phyloP scores from a whole-genome alignment of 1,140 invertebrate genomes.

The Papilio helenus region DNA sequence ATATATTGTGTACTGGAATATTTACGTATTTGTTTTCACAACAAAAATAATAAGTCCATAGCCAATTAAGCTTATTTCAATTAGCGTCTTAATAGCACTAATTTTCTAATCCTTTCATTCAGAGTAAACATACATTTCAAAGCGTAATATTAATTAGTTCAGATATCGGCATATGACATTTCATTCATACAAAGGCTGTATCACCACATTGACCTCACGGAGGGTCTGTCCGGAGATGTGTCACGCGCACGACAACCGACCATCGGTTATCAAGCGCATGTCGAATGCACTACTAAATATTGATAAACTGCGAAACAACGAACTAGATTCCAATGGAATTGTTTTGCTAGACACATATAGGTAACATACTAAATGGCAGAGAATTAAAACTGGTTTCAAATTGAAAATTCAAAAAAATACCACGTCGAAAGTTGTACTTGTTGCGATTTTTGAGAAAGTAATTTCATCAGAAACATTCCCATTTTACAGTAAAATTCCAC shows the following conservation, averaged over 20 bases:
- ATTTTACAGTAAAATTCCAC: neutral
- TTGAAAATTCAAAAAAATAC: neutral
- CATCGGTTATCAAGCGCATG: slow-evolving; percentile 10
- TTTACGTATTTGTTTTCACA: neutral
- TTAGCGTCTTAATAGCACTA: neutral
- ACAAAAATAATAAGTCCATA: neutral
- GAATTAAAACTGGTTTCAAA: neutral
- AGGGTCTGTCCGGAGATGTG: slow-evolving; percentile 35
- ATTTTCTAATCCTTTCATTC: neutral
- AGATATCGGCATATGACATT: slow-evolving; percentile 29
- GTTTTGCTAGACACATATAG: slow-evolving; percentile 44
- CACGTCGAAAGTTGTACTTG: neutral
- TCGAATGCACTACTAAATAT: slow-evolving; percentile 40
- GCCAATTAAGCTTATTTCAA: neutral
- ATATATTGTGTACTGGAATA: neutral
- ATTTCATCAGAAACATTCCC: neutral
- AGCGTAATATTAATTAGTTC: slow-evolving; percentile 16
- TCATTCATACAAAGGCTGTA: slow-evolving; percentile 43
- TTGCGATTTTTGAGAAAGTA: neutral
- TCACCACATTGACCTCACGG: slow-evolving; percentile 43
- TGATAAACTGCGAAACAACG: slow-evolving; percentile 52
- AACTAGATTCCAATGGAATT: slow-evolving; percentile 46
- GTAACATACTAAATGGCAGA: neutral
- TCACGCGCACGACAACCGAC: slow-evolving; percentile 32
- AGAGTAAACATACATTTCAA: neutral